phyloP scores from a whole-genome alignment of 2,888 invertebrate species.

The Silvanus unidentatus region DNA sequence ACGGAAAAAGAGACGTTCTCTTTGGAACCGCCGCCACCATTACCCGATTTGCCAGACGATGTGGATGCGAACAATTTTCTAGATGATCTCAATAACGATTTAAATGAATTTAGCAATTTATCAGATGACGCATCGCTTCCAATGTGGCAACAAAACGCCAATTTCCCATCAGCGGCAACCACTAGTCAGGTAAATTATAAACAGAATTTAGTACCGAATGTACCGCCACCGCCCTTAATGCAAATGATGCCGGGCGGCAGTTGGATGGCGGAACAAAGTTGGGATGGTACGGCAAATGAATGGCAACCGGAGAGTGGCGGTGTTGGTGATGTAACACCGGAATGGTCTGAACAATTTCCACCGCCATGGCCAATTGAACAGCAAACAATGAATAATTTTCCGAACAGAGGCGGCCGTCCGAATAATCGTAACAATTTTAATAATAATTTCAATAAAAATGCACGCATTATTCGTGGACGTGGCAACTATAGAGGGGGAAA shows the following conservation, averaged over 20 bases:
- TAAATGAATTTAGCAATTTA: constrained; percentile 32
- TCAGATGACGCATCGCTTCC: constrained; percentile 16
- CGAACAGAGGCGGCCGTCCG: too few relatives aligned
- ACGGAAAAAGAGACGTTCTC: constrained; percentile 13
- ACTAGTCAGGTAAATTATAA: constrained; percentile 4
- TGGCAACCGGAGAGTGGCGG: not conserved
- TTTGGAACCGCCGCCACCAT: constrained; percentile 39
- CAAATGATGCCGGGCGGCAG: constrained; percentile 12
- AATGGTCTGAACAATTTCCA: too few relatives aligned
- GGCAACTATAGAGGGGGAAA: constrained; percentile 6
- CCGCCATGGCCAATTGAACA: too few relatives aligned
- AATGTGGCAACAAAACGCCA: constrained; percentile 1
- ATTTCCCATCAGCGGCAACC: constrained; percentile 3
- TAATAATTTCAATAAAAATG: constrained; percentile 10
- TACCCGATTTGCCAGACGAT: constrained; percentile 42
- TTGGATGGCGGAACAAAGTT: constrained; percentile 9
- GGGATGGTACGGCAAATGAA: not conserved
- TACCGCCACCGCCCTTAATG: constrained; percentile 3
- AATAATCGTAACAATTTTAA: not conserved
- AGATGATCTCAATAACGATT: constrained; percentile 38
- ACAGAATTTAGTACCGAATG: not conserved
- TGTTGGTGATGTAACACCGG: not conserved
- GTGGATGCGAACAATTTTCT: constrained; percentile 40
- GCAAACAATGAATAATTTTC: too few relatives aligned
- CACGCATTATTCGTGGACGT: constrained; percentile 10